phyloP scores from a whole-genome alignment of 2,113 vertebrate species.

The Formicarius rufipectus region DNA sequence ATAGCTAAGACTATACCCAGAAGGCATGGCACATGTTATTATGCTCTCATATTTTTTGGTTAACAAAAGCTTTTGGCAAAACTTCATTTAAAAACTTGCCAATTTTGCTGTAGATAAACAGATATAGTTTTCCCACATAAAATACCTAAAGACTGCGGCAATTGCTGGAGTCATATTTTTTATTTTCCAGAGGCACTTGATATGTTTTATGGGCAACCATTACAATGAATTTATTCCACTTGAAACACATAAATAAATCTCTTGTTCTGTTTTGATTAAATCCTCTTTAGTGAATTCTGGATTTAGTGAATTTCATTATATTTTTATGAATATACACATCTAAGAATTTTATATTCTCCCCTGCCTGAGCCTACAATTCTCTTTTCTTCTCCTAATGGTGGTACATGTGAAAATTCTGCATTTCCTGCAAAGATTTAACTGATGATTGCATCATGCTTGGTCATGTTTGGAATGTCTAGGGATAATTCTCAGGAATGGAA shows the following conservation, averaged over 20 bases:
- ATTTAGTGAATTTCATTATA: neutral
- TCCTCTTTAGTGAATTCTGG: neutral
- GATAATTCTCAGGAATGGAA: neutral
- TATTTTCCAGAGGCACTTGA: neutral
- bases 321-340: neutral
- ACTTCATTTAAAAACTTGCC: neutral
- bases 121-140: neutral
- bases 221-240: neutral
- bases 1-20: neutral
- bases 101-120: neutral
- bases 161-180: neutral
- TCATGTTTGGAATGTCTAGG: neutral
- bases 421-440: neutral
- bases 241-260: neutral
- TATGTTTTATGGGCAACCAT: neutral
- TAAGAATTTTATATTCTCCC: neutral
- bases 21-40: slow-evolving; percentile 14
- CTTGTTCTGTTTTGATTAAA: neutral
- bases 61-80: slow-evolving; percentile 31
- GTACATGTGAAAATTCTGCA: neutral
- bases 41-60: neutral
- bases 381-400: neutral
- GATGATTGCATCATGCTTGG: neutral
- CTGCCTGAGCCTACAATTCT: neutral
- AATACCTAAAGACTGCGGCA: neutral